Percentiles rank a stretch among this genome's conserved stretches.
These are phyloP conservation scores for Byasa hedistus DNA, from an alignment of 2,888 invertebrate genomes.

Conservation along the genomic window DNA sequence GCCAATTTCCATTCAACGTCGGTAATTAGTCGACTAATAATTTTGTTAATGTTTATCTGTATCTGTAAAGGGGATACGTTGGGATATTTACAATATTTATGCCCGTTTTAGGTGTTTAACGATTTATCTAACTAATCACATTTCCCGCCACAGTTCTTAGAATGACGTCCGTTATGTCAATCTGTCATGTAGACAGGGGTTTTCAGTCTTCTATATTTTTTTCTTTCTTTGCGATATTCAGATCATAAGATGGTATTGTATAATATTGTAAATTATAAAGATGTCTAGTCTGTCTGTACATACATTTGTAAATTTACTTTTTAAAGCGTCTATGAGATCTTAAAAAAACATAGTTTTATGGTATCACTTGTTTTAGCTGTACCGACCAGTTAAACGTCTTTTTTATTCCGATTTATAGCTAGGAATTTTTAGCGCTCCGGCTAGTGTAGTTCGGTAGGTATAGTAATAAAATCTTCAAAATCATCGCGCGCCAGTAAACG, in stretches of 20 bases:
- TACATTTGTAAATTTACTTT: neutral
- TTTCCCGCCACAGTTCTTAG: constrained; percentile 17
- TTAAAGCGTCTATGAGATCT: constrained; percentile 18
- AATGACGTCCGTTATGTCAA: constrained; percentile 5
- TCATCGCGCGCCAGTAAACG: constrained; percentile 23
- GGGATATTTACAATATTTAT: constrained; percentile 16
- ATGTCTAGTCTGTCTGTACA: neutral
- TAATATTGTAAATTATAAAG: neutral
- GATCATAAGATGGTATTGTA: constrained; percentile 9
- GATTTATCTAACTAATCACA: constrained; percentile 10
- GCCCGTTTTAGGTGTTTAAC: constrained; percentile 7
- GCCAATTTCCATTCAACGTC: no score
- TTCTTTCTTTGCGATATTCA: constrained; percentile 17
- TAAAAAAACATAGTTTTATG: neutral
- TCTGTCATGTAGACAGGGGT: constrained; percentile 10
- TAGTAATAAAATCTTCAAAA: constrained; percentile 9
- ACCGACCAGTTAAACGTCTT: no score
- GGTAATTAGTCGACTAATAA: no score
- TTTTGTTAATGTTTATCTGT: neutral
- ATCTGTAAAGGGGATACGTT: constrained; percentile 25
- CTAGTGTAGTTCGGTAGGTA: constrained; percentile 15
- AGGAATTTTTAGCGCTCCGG: neutral
- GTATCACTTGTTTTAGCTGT: no score
- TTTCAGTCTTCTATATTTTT: constrained; percentile 13
- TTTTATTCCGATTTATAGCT: no score